Percentiles rank a stretch among this genome's conserved stretches.
Conservation (phyloP, 2,797 vertebrate species). For the Setipinna tenuifilis region DNA sequence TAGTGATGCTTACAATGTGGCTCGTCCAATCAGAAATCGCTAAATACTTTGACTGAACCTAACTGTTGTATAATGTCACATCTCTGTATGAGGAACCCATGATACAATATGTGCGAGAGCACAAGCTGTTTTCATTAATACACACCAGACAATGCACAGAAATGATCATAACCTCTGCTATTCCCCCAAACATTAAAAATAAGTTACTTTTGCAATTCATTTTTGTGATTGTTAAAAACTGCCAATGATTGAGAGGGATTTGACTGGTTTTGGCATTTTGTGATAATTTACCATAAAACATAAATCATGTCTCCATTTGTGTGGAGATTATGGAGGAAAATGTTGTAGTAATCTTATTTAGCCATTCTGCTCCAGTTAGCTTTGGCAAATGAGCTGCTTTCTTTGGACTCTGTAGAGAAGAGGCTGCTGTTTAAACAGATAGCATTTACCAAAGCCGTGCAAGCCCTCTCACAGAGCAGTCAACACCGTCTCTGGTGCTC, state of each 20-base stretch:
- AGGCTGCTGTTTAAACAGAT: not conserved
- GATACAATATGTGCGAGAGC: too few relatives aligned
- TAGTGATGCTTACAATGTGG: too few relatives aligned
- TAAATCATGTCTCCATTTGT: not conserved
- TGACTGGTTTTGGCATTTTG: not conserved
- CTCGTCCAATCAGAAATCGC: too few relatives aligned
- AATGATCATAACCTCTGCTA: not conserved
- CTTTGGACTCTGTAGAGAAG: not conserved
- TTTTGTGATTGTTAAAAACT: not conserved
- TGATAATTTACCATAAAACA: not conserved
- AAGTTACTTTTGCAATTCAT: not conserved
- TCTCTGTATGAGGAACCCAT: too few relatives aligned
- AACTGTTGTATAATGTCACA: too few relatives aligned
- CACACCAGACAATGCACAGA: too few relatives aligned
- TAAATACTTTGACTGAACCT: too few relatives aligned
- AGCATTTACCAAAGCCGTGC: not conserved
- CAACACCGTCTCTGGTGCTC: conserved; percentile 1
- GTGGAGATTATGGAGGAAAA: not conserved
- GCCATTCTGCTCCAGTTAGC: not conserved
- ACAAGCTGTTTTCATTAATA: too few relatives aligned
- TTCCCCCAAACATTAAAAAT: not conserved
- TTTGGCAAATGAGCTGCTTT: not conserved
- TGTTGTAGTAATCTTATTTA: not conserved
- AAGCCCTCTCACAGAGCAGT: not conserved
- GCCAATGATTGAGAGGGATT: not conserved